Evolutionary conservation across 2,113 vertebrate genomes (phyloP).

Genomic region (Falcunculus frontatus): DNA sequence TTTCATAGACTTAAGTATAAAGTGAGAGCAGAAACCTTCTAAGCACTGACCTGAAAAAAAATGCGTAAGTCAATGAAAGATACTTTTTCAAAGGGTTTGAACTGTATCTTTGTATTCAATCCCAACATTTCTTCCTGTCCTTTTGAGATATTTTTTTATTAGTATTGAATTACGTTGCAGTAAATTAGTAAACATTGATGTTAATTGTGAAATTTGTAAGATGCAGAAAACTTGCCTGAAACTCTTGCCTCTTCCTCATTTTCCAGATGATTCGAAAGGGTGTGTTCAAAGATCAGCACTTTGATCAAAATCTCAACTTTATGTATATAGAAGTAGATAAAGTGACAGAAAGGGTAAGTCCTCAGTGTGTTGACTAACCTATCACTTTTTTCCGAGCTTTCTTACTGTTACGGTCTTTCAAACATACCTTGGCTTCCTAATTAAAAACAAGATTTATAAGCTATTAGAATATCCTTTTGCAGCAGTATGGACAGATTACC

Average conservation of each 20-base stretch:
- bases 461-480: background rate
- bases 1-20: constrained; percentile 58
- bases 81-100: background rate
- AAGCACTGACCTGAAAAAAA: constrained; percentile 40
- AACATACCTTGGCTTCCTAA: background rate
- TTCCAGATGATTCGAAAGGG: constrained; percentile 98
- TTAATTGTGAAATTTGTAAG: background rate
- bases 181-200: background rate
- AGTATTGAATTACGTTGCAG: background rate
- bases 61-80: constrained; percentile 31
- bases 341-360: constrained; percentile 97
- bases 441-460: background rate
- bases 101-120: background rate
- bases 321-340: constrained; percentile 99
- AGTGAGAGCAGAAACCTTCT: constrained; percentile 47
- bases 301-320: constrained; percentile 99
- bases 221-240: background rate
- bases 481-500: background rate
- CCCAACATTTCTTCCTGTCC: background rate
- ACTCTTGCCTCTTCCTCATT: background rate
- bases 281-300: constrained; percentile 98
- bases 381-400: background rate
- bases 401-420: background rate
- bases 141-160: background rate
- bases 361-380: background rate